Evolutionary conservation across 2,888 invertebrate genomes (phyloP).

Genomic region (Hyles lineata): DNA sequence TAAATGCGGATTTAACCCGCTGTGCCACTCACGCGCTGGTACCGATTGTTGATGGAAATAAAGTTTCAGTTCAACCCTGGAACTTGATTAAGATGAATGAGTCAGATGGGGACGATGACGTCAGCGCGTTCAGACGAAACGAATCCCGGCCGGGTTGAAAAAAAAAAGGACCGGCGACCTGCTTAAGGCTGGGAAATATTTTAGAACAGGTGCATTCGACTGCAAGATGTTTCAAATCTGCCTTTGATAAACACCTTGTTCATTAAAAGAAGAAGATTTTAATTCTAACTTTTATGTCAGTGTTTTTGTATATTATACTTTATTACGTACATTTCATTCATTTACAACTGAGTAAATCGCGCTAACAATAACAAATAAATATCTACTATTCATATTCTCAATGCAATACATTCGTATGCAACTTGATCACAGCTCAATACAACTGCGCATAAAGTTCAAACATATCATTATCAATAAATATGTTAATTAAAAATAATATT

Average conservation of each 20-base stretch:
- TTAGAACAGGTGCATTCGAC: neutral
- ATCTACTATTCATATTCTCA: too few species aligned
- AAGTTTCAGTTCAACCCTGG: neutral
- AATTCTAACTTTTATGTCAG: neutral
- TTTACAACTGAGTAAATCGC: neutral
- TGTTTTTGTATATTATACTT: neutral
- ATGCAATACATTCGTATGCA: too few species aligned
- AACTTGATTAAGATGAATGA: conserved; percentile 35
- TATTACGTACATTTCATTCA: neutral
- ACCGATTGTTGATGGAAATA: conserved; percentile 62
- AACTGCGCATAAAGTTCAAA: too few species aligned
- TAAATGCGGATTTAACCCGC: conserved; percentile 69
- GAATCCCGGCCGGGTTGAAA: neutral
- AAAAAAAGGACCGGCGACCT: neutral
- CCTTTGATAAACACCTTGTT: neutral
- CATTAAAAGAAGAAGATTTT: neutral
- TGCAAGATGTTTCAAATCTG: neutral
- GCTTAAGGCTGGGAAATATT: neutral
- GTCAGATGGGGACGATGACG: conserved; percentile 10
- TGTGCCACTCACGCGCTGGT: conserved; percentile 62
- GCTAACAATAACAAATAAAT: too few species aligned
- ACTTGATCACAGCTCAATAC: too few species aligned
- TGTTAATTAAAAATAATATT: too few species aligned
- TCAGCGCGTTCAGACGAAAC: neutral
- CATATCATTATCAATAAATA: too few species aligned